These are phyloP conservation scores for Caloenas nicobarica DNA, from an alignment of 2,113 vertebrate genomes.

Conservation along the genomic window DNA sequence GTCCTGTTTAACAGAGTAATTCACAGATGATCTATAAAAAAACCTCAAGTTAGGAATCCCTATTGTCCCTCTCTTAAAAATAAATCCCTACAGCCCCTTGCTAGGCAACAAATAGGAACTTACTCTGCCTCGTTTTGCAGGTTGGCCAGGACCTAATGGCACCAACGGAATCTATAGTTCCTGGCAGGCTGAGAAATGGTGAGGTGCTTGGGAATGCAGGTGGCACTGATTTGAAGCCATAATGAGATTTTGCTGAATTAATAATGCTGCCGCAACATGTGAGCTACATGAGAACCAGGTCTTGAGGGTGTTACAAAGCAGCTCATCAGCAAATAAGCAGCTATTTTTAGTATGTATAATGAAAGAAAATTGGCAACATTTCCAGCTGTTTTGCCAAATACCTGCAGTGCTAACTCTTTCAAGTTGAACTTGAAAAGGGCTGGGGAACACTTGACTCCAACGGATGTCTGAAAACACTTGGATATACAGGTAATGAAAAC, in stretches of 20 bases:
- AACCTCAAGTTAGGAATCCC: neutral
- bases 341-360: constrained; percentile 29
- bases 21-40: neutral
- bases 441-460: neutral
- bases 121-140: neutral
- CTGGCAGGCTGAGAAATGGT: neutral
- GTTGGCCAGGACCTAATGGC: neutral
- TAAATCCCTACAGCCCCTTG: neutral
- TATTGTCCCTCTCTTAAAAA: neutral
- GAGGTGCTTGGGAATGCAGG: neutral
- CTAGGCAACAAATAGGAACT: neutral
- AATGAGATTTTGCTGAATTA: neutral
- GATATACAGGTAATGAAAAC: neutral
- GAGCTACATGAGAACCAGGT: neutral
- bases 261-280: neutral
- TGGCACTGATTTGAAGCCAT: neutral
- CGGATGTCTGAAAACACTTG: constrained; percentile 13
- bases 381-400: constrained; percentile 36
- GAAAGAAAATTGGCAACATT: constrained; percentile 17
- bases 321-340: neutral
- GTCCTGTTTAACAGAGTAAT: neutral
- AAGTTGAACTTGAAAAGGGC: neutral
- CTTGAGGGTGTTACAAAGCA: neutral
- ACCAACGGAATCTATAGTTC: fast-evolving
- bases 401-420: neutral